A percentile compares a stretch with the other conserved stretches of the same genome.
phyloP scores from a whole-genome alignment of 2,113 vertebrate genomes.

The Onychorhynchus coronatus region DNA sequence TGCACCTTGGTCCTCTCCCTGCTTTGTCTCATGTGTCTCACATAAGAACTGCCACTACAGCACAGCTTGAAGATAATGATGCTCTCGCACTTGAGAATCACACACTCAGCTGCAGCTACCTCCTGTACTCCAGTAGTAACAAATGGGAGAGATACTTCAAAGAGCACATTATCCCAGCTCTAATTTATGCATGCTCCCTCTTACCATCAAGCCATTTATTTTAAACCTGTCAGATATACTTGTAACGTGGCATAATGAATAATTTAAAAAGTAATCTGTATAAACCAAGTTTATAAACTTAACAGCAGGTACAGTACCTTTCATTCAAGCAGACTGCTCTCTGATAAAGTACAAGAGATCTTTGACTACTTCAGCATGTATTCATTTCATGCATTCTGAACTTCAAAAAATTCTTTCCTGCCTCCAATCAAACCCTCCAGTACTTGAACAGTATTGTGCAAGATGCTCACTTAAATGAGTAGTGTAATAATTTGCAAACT shows the following conservation, averaged over 20 bases:
- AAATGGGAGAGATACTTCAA: conserved; percentile 59
- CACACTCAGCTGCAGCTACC: conserved; percentile 38
- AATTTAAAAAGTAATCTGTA: conserved; percentile 56
- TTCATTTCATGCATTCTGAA: conserved; percentile 7
- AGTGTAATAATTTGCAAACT: neutral
- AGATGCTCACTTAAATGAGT: neutral
- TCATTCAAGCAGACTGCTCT: conserved; percentile 46
- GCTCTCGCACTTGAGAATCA: neutral
- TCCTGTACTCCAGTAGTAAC: conserved; percentile 43
- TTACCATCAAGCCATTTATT: conserved; percentile 58
- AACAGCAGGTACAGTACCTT: conserved; percentile 53
- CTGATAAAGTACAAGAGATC: conserved; percentile 39
- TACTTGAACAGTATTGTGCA: neutral
- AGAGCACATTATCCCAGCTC: conserved; percentile 45
- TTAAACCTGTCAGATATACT: conserved; percentile 54
- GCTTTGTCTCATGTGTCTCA: neutral
- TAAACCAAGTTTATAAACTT: conserved; percentile 59
- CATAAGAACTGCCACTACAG: neutral
- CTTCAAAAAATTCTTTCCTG: neutral
- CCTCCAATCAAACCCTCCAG: neutral
- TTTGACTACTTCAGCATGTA: conserved; percentile 5
- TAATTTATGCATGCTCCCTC: conserved; percentile 61
- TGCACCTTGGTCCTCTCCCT: conserved; percentile 1
- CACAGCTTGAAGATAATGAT: neutral
- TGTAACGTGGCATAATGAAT: conserved; percentile 56